These are phyloP conservation scores for Cinclus cinclus DNA, from an alignment of 2,113 vertebrate genomes.

Conservation along the genomic window DNA sequence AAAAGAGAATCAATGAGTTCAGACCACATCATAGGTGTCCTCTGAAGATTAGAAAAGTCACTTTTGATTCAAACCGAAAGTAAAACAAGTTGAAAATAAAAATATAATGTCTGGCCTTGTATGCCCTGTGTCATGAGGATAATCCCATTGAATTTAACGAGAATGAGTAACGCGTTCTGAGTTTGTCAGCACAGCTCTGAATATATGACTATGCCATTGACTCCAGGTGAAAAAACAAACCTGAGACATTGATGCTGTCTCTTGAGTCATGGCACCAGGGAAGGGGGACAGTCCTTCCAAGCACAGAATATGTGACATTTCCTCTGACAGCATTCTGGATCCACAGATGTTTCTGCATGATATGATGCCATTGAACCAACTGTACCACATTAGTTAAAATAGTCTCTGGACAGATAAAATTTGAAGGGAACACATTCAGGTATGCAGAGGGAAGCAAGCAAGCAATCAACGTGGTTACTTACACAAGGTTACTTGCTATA, in stretches of 20 bases:
- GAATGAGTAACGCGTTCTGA: not conserved
- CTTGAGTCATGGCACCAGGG: constrained; percentile 9
- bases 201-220: not conserved
- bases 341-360: not conserved
- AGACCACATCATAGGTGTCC: not conserved
- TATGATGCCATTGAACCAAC: not conserved
- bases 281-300: not conserved
- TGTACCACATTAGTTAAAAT: not conserved
- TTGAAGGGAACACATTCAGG: not conserved
- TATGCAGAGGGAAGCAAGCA: not conserved
- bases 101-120: not conserved
- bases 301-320: not conserved
- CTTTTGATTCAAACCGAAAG: not conserved
- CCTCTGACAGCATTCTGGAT: not conserved
- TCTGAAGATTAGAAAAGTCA: not conserved
- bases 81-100: not conserved
- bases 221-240: not conserved
- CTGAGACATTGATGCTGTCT: not conserved
- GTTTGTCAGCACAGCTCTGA: not conserved
- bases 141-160: not conserved
- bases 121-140: not conserved
- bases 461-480: not conserved
- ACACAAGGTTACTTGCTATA: constrained; percentile 56
- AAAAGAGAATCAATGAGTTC: not conserved
- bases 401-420: not conserved